A percentile compares a stretch with the other conserved stretches of the same genome.
phyloP scores from a whole-genome alignment of 2,888 invertebrate genomes.

The Bruchidius siliquastri region DNA sequence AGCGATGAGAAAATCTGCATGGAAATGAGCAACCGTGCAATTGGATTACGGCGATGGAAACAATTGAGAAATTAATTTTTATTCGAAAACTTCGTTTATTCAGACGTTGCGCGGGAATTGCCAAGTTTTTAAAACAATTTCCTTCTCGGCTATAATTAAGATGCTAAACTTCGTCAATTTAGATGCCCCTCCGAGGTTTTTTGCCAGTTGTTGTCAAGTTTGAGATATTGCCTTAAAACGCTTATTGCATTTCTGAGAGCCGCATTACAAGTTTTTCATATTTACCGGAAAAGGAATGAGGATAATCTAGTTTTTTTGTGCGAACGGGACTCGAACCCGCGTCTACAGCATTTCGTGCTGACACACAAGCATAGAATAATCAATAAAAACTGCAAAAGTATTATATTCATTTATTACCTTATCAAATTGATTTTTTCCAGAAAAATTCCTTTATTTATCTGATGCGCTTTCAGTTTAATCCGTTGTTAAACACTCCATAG shows the following conservation, averaged over 20 bases:
- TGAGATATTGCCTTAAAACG: background rate
- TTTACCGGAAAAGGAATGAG: too few relatives aligned
- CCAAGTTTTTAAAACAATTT: slow-evolving; percentile 31
- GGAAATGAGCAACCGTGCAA: slow-evolving; percentile 22
- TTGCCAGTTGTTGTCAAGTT: slow-evolving; percentile 5
- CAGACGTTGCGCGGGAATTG: slow-evolving; percentile 19
- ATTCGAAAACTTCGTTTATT: slow-evolving; percentile 28
- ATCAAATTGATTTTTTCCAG: too few relatives aligned
- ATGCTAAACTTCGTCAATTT: slow-evolving; percentile 31
- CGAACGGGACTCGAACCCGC: too few relatives aligned
- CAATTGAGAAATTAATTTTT: slow-evolving; percentile 37
- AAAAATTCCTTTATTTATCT: too few relatives aligned
- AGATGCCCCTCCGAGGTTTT: slow-evolving; percentile 13
- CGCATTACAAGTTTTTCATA: too few relatives aligned
- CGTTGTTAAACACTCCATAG: too few relatives aligned
- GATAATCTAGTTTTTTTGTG: too few relatives aligned
- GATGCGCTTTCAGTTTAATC: too few relatives aligned
- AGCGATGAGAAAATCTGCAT: slow-evolving; percentile 12
- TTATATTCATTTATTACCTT: too few relatives aligned
- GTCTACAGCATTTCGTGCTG: too few relatives aligned
- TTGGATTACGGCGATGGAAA: slow-evolving; percentile 28
- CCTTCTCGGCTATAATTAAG: slow-evolving; percentile 26
- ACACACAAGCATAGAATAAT: too few relatives aligned
- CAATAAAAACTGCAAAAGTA: too few relatives aligned
- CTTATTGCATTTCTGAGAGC: background rate